Percentiles rank a stretch among this genome's conserved stretches.
Evolutionary conservation across 2,888 invertebrate species (phyloP).

Genomic region (Campopleginae sp.): DNA sequence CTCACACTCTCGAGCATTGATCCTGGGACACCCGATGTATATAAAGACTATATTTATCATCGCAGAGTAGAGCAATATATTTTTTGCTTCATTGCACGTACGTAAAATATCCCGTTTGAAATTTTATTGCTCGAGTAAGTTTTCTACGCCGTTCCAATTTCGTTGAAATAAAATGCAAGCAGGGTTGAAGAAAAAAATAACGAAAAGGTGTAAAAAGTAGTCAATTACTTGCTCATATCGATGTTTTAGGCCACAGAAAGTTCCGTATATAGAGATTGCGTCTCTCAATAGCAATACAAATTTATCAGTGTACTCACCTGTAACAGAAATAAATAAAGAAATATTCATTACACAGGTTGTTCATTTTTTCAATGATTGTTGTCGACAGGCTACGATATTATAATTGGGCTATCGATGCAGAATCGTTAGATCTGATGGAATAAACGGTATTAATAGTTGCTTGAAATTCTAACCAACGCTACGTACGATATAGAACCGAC

Average conservation of each 20-base stretch:
- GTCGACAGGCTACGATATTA: slow-evolving; percentile 52
- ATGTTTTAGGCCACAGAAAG: slow-evolving; percentile 12
- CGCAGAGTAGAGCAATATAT: slow-evolving; percentile 5
- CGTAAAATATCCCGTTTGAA: slow-evolving; percentile 49
- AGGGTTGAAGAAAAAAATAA: neutral
- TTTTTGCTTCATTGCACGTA: slow-evolving; percentile 5
- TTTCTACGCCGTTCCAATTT: slow-evolving; percentile 55
- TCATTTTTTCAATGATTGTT: slow-evolving; percentile 15
- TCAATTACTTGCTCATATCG: slow-evolving; percentile 46
- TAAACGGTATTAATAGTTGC: slow-evolving; percentile 61
- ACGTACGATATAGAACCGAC: neutral
- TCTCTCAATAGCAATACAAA: slow-evolving; percentile 21
- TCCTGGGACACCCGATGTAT: neutral
- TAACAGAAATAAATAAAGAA: slow-evolving; percentile 67
- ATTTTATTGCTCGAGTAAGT: slow-evolving; percentile 34
- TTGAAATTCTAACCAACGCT: neutral
- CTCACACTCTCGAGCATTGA: neutral
- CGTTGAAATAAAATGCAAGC: slow-evolving; percentile 31
- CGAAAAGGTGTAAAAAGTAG: slow-evolving; percentile 25
- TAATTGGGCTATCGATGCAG: slow-evolving; percentile 69
- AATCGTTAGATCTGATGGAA: slow-evolving; percentile 70
- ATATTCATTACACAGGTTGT: neutral
- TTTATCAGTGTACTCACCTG: slow-evolving; percentile 74
- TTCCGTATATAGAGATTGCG: slow-evolving; percentile 13
- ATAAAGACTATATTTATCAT: slow-evolving; percentile 31